phyloP scores from a whole-genome alignment of 2,888 invertebrate species.

The Lepidocyrtoides sp. region DNA sequence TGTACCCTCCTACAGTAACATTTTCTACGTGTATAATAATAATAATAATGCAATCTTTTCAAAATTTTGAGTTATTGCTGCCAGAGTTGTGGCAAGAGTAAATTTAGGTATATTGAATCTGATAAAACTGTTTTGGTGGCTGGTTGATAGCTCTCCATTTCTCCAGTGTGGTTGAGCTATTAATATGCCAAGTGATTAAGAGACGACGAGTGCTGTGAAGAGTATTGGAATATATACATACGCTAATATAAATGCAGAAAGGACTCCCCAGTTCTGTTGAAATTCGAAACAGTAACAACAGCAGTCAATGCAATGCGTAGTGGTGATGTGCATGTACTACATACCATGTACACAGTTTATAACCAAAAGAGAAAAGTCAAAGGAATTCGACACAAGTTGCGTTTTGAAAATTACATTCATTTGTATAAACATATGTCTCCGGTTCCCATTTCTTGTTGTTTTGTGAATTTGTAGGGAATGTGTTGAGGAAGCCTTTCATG shows the following conservation, averaged over 20 bases:
- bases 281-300: conserved; percentile 53
- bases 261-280: conserved; percentile 31
- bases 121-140: conserved; percentile 42
- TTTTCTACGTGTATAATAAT: not conserved
- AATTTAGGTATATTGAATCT: not conserved
- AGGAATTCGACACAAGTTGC: conserved; percentile 66
- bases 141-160: not conserved
- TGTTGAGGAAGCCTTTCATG: conserved; percentile 36
- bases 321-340: not conserved
- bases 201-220: conserved; percentile 33
- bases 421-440: conserved; percentile 65
- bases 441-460: conserved; percentile 30
- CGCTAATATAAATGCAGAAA: not conserved
- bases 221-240: no score
- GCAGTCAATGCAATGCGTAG: no score
- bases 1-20: not conserved
- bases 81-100: not conserved
- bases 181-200: conserved; percentile 54
- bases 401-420: conserved; percentile 64
- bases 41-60: conserved; percentile 21
- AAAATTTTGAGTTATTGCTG: conserved; percentile 13
- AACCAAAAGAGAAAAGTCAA: conserved; percentile 11
- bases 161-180: conserved; percentile 22
- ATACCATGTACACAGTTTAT: conserved; percentile 11
- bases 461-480: not conserved